Base-by-base conservation (phyloP, 2,888 invertebrate species). In the Alentia gelatinosa region DNA sequence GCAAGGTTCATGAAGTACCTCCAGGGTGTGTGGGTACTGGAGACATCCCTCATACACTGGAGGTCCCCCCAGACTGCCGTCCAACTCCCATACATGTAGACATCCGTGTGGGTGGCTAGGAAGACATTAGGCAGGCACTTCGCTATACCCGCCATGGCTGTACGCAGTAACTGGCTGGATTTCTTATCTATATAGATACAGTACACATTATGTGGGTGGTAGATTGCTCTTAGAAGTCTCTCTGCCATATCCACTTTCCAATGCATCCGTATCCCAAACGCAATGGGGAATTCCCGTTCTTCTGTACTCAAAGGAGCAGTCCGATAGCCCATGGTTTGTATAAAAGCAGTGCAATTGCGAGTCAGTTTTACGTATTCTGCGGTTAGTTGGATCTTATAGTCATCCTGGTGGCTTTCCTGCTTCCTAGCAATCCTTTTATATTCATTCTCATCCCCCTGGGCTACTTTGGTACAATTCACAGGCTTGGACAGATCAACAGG, bases 171-270 rank as follows among this genome's bases (percentile, higher is more conserved):
- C 33, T 89, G 35, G 7, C 84, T 50, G 15, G 93, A 86, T 56
- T 92, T 93, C 23, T 40, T 47, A 86, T 94, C 94, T 12, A 94
- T 91, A 88, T 94, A 92, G 37, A 94, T 88, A 90, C 94, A 94
- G 89, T 94, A 94, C 37, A 93, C 68, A 90, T 94, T 94, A 33
- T 94, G 93, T 12, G 93, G 94, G 50, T 90, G 83, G 90, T 94
- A 94, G 30, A 94, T 92, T 0, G 92, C 86, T 15, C 92, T 79
- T 23, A 94, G 84, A 23, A 94, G 75, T 33, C 92, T 75, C 74
- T 92, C 93, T 0, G 92, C 91, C 75, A 93, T 92, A 37, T 74
- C 92, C 0, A 92, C 92, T 47, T 91, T 90, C n/a, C 90, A 47
- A 89, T 93, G 92, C 90, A 93, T 92, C 3, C 93, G 89, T 12